phyloP scores from a whole-genome alignment of 2,888 invertebrate genomes.

The Scaptomyza tumidula region DNA sequence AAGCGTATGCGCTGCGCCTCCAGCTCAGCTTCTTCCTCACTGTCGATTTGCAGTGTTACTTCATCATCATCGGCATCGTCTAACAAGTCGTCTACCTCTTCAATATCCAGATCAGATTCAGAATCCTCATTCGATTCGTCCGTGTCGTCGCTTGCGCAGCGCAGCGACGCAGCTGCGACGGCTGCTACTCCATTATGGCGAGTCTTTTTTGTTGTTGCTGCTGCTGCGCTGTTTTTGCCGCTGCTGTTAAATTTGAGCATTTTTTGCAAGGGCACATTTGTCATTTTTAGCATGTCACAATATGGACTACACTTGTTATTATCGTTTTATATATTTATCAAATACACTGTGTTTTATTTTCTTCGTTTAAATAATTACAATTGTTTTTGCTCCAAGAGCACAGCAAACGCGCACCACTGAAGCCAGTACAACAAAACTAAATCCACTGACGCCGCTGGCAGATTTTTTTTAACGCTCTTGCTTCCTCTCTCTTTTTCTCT shows the following conservation, averaged over 20 bases:
- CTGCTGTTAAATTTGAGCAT: conserved; percentile 52
- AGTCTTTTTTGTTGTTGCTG: conserved; percentile 58
- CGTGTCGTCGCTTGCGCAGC: conserved; percentile 57
- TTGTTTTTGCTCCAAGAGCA: conserved; percentile 47
- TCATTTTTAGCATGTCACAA: conserved; percentile 69
- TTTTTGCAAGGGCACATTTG: conserved; percentile 63
- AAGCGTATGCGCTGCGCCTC: conserved; percentile 81
- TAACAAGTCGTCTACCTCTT: conserved; percentile 60
- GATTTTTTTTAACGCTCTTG: conserved; percentile 52
- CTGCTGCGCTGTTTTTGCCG: conserved; percentile 48
- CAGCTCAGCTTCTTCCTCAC: conserved; percentile 81
- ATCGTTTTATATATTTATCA: conserved; percentile 43
- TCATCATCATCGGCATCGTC: conserved; percentile 70
- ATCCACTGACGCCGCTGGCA: conserved; percentile 82
- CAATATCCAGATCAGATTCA: conserved; percentile 68
- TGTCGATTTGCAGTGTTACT: conserved; percentile 73
- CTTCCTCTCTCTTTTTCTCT: conserved; percentile 31
- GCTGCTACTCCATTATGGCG: conserved; percentile 74
- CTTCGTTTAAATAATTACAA: conserved; percentile 45
- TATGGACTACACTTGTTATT: conserved; percentile 18
- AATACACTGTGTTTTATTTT: conserved; percentile 30
- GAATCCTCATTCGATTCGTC: conserved; percentile 67
- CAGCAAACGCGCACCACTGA: conserved; percentile 57
- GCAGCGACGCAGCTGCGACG: conserved; percentile 69
- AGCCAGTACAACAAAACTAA: conserved; percentile 65